These are phyloP conservation scores for Leucozona laternaria DNA, from an alignment of 2,888 invertebrate genomes.

Conservation along the genomic window DNA sequence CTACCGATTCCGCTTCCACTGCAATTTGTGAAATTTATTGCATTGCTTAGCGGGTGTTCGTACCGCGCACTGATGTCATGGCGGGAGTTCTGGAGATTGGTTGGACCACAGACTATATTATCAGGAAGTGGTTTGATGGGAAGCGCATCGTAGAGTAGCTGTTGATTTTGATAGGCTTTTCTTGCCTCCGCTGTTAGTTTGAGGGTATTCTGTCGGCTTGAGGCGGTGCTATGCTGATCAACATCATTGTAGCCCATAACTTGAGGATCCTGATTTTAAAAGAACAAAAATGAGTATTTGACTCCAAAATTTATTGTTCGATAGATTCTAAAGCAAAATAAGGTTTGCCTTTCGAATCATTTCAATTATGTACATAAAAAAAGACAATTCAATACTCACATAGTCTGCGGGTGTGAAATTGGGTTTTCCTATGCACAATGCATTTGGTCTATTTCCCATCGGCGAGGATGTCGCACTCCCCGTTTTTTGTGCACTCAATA, in stretches of 20 bases:
- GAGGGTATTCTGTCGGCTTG: constrained; percentile 82
- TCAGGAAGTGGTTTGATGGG: constrained; percentile 78
- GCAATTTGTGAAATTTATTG: constrained; percentile 78
- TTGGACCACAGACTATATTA: constrained; percentile 66
- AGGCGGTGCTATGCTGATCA: constrained; percentile 81
- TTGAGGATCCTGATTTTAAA: constrained; percentile 74
- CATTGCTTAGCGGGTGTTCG: constrained; percentile 79
- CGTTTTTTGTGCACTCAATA: constrained; percentile 91
- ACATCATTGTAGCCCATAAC: constrained; percentile 77
- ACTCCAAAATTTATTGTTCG: no score
- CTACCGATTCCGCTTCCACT: constrained; percentile 75
- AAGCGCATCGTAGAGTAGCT: constrained; percentile 82
- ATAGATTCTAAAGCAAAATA: background rate
- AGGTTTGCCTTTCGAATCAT: background rate
- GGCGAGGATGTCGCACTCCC: constrained; percentile 82
- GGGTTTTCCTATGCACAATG: constrained; percentile 79
- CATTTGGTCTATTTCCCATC: constrained; percentile 82
- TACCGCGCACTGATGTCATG: constrained; percentile 79
- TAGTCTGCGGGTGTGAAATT: constrained; percentile 79
- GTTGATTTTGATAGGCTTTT: constrained; percentile 81
- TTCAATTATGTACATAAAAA: constrained; percentile 15
- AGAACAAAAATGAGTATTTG: background rate
- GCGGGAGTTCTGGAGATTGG: constrained; percentile 72
- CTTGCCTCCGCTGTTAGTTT: constrained; percentile 81
- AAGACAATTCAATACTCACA: constrained; percentile 79